Evolutionary conservation across 2,797 vertebrate species (phyloP).

Genomic region (Oreochromis mossambicus): DNA sequence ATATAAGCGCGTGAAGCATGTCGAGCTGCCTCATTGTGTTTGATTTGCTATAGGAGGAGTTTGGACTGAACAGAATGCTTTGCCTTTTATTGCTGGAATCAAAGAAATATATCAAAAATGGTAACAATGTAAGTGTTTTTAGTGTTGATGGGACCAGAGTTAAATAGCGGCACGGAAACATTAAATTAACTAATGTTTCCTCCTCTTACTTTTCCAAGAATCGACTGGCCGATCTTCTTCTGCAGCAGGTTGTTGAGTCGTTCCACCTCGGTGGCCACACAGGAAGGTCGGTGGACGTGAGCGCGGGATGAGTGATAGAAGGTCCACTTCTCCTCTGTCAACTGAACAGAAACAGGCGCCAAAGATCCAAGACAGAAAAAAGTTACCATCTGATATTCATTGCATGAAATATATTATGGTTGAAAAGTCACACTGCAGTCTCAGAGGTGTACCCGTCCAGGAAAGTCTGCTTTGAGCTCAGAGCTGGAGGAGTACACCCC

Average conservation of each 20-base stretch:
- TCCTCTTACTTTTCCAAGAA: constrained; percentile 88
- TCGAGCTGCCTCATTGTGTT: fast-evolving
- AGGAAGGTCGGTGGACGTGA: constrained; percentile 87
- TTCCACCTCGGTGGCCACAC: constrained; percentile 90
- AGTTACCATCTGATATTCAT: not conserved
- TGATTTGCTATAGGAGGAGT: not conserved
- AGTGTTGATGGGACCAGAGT: not conserved
- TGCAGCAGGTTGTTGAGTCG: constrained; percentile 83
- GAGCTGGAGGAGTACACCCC: constrained; percentile 15
- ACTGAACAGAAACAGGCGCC: constrained; percentile 50
- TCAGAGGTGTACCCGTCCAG: constrained; percentile 27
- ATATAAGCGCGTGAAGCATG: not conserved
- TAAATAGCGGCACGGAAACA: not conserved
- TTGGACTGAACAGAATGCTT: not conserved
- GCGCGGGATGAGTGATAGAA: constrained; percentile 88
- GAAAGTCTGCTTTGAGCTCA: not conserved
- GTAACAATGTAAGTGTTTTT: not conserved
- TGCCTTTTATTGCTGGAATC: not conserved
- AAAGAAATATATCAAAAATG: not conserved
- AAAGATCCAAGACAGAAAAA: not conserved
- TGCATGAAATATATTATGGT: not conserved
- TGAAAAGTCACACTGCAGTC: not conserved
- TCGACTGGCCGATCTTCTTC: constrained; percentile 92
- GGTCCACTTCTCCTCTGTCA: constrained; percentile 92
- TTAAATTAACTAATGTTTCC: not conserved